phyloP scores from a whole-genome alignment of 30 jellyfish, hydroid and myxozoan genomes.

The Turritopsis dohrnii region DNA sequence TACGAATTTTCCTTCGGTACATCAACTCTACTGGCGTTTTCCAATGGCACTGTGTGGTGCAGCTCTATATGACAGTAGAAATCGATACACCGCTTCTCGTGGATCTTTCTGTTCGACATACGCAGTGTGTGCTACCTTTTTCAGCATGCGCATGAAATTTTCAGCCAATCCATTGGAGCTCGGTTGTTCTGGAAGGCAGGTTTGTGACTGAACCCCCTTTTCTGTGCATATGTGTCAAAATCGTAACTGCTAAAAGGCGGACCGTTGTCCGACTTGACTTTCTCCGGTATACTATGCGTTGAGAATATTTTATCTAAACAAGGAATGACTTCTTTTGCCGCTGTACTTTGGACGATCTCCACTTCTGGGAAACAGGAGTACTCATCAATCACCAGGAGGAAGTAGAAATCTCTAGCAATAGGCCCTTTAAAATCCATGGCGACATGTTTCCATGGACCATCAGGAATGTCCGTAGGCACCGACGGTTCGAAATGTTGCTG shows the following conservation, averaged over 20 bases:
- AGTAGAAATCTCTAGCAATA: background rate
- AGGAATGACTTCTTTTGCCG: background rate
- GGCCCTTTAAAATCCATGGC: constrained; percentile 37
- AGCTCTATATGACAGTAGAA: too few relatives aligned
- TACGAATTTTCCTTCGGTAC: too few relatives aligned
- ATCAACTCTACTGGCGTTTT: too few relatives aligned
- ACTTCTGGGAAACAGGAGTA: background rate
- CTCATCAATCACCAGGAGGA: background rate
- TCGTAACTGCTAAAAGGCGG: too few relatives aligned
- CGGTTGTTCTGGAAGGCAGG: too few relatives aligned
- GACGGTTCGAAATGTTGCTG: background rate
- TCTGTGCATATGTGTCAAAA: background rate
- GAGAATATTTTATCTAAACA: background rate
- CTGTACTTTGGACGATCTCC: background rate
- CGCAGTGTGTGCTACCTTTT: too few relatives aligned
- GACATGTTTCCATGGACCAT: constrained; percentile 10
- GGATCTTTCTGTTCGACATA: too few relatives aligned
- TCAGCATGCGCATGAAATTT: too few relatives aligned
- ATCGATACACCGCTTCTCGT: too few relatives aligned
- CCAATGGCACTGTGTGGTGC: too few relatives aligned
- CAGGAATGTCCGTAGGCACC: constrained; percentile 3
- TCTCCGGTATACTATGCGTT: background rate
- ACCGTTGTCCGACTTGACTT: too few relatives aligned
- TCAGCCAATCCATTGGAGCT: too few relatives aligned
- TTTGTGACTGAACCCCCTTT: constrained; percentile 2